These are phyloP conservation scores for Datnioides undecimradiatus DNA, from an alignment of 2,113 vertebrate species.

Conservation along the genomic window DNA sequence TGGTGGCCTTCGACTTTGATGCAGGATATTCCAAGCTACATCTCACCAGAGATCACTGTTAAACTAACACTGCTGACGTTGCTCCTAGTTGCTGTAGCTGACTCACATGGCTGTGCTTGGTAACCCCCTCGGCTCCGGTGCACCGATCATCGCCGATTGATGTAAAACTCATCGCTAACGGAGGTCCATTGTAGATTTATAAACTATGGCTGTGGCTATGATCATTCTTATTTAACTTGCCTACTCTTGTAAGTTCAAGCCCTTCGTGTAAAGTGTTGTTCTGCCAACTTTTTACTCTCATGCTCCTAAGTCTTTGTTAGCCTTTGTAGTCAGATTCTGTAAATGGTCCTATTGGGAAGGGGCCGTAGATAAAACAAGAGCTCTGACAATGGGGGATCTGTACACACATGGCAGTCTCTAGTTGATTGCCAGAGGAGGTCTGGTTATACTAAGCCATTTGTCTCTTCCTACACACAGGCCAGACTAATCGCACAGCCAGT, in stretches of 20 bases:
- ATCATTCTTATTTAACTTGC: too few species aligned
- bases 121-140: too few species aligned
- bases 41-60: too few species aligned
- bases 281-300: neutral
- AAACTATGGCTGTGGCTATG: too few species aligned
- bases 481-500: slow-evolving; percentile 79
- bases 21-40: neutral
- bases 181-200: too few species aligned
- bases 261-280: slow-evolving; percentile 1
- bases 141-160: too few species aligned
- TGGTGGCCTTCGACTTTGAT: neutral
- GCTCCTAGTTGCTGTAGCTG: too few species aligned
- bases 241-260: neutral
- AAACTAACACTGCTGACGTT: too few species aligned
- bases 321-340: slow-evolving; percentile 9
- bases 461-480: slow-evolving; percentile 63
- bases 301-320: slow-evolving; percentile 15
- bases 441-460: slow-evolving; percentile 73
- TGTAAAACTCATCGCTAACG: too few species aligned
- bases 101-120: too few species aligned
- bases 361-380: slow-evolving; percentile 27
- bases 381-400: slow-evolving; percentile 54
- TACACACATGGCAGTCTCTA: slow-evolving; percentile 56
- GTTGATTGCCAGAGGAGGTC: slow-evolving; percentile 70
- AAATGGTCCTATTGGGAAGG: slow-evolving; percentile 16